phyloP scores from a whole-genome alignment of 2,113 vertebrate species.

The Pituophis catenifer region DNA sequence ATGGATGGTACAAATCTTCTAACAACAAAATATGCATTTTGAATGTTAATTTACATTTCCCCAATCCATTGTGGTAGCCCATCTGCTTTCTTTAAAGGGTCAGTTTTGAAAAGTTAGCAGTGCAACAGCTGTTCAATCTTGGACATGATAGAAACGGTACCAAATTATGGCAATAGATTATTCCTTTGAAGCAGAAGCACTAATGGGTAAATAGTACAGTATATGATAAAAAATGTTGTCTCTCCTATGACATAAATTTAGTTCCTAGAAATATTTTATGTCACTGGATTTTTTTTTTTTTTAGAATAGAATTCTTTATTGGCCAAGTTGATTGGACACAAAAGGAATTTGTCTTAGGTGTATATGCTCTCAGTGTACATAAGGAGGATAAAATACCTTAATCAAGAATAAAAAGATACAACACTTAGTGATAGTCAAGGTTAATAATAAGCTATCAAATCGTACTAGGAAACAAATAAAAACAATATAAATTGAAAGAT shows the following conservation, averaged over 20 bases:
- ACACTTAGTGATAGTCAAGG: too few species aligned
- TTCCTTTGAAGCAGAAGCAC: not conserved
- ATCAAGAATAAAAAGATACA: too few species aligned
- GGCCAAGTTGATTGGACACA: too few species aligned
- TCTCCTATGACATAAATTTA: not conserved
- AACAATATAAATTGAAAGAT: too few species aligned
- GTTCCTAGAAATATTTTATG: accelerated
- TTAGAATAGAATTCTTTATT: too few species aligned
- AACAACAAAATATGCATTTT: constrained; percentile 28
- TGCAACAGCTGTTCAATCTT: constrained; percentile 26
- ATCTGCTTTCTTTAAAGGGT: constrained; percentile 33
- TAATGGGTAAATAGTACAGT: not conserved
- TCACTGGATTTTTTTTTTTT: not conserved
- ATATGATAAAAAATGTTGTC: not conserved
- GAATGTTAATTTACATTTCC: constrained; percentile 34
- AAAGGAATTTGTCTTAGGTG: too few species aligned
- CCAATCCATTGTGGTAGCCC: not conserved
- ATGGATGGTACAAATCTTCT: constrained; percentile 12
- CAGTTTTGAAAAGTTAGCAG: constrained; percentile 7
- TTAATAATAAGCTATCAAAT: too few species aligned
- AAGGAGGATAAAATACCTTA: too few species aligned
- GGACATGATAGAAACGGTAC: not conserved
- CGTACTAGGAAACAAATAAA: too few species aligned
- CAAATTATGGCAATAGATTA: constrained; percentile 14
- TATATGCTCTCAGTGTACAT: too few species aligned